These are phyloP conservation scores for Drosophila anomalata DNA, from an alignment of 2,888 invertebrate species.

Conservation along the genomic window DNA sequence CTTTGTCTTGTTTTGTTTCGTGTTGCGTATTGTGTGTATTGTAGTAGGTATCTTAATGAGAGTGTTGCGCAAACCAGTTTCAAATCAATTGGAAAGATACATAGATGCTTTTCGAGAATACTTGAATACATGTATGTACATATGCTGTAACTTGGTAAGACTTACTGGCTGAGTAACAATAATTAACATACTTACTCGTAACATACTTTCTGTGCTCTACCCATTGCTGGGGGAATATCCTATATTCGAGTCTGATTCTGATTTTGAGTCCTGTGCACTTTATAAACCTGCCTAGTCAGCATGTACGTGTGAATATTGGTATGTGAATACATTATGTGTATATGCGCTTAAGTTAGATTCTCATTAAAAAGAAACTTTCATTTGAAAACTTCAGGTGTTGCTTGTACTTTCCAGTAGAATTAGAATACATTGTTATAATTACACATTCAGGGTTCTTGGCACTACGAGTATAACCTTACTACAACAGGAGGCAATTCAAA, in stretches of 20 bases:
- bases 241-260: constrained; percentile 15
- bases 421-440: constrained; percentile 43
- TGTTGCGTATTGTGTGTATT: constrained; percentile 29
- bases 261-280: constrained; percentile 49
- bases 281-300: constrained; percentile 58
- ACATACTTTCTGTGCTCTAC: constrained; percentile 5
- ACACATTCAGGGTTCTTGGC: constrained; percentile 40
- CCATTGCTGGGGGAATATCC: constrained; percentile 17
- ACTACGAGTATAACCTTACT: constrained; percentile 42
- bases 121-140: not conserved
- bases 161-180: constrained; percentile 51
- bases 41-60: constrained; percentile 39
- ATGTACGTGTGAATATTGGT: constrained; percentile 37
- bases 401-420: constrained; percentile 83
- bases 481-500: constrained; percentile 22
- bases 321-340: constrained; percentile 49
- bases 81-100: constrained; percentile 36
- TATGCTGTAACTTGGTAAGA: constrained; percentile 12
- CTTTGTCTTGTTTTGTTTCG: constrained; percentile 65
- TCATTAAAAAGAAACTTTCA: constrained; percentile 80
- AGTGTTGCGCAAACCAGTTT: constrained; percentile 38
- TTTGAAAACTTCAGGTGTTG: constrained; percentile 84
- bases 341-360: constrained; percentile 66
- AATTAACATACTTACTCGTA: constrained; percentile 55
- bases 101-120: constrained; percentile 7